Evolutionary conservation across 92 coral and sea anemone genomes (phyloP).

Genomic region (Siderastrea siderea): DNA sequence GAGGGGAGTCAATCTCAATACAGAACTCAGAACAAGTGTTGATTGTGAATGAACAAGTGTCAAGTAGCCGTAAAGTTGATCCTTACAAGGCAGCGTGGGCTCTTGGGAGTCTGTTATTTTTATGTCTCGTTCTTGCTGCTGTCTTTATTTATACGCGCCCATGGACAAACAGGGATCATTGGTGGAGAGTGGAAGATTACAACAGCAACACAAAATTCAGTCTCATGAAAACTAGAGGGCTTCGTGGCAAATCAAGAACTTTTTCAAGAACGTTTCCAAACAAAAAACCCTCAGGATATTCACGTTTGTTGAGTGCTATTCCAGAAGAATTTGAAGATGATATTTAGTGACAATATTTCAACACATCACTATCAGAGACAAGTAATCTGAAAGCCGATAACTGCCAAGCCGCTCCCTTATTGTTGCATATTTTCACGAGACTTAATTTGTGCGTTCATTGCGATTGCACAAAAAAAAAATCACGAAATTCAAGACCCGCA

Average conservation of each 20-base stretch:
- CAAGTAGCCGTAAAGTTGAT: slow-evolving; percentile 69
- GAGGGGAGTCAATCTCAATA: slow-evolving; percentile 22
- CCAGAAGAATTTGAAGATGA: slow-evolving; percentile 91
- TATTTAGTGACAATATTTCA: slow-evolving; percentile 11
- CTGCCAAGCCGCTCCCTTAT: neutral
- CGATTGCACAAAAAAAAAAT: too few relatives aligned
- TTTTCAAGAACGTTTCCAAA: slow-evolving; percentile 68
- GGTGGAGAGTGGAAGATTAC: slow-evolving; percentile 87
- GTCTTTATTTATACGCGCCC: slow-evolving; percentile 90
- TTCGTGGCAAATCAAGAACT: slow-evolving; percentile 71
- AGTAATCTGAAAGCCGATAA: too few relatives aligned
- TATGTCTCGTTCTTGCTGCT: slow-evolving; percentile 75
- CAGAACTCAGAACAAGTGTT: slow-evolving; percentile 60
- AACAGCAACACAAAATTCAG: slow-evolving; percentile 91
- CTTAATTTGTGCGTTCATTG: too few relatives aligned
- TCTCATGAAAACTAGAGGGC: slow-evolving; percentile 75
- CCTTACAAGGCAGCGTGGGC: slow-evolving; percentile 98
- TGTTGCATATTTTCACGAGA: too few relatives aligned
- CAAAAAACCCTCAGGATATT: slow-evolving; percentile 74
- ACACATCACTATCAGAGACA: too few relatives aligned
- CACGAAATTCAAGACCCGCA: too few relatives aligned
- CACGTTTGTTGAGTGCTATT: slow-evolving; percentile 84
- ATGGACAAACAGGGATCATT: slow-evolving; percentile 92
- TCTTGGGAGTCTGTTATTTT: slow-evolving; percentile 88
- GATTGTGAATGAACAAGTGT: slow-evolving; percentile 57